A percentile compares a stretch with the other conserved stretches of the same genome.
Evolutionary conservation across 2,797 vertebrate genomes (phyloP).

Genomic region (Champsocephalus gunnari): DNA sequence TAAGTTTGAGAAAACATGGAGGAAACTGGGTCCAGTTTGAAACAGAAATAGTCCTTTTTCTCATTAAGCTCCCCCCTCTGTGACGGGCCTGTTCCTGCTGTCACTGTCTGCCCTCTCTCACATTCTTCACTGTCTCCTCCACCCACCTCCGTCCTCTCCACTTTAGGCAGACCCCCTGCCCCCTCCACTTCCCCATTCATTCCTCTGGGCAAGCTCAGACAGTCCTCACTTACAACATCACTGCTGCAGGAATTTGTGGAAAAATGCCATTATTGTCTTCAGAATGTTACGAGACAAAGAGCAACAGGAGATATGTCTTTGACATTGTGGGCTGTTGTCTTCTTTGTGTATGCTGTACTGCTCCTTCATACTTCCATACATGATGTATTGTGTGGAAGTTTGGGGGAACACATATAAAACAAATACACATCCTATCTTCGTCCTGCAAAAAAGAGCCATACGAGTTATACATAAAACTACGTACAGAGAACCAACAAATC

Average conservation of each 20-base stretch:
- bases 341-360: too few relatives aligned
- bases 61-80: neutral
- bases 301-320: slow-evolving; percentile 14
- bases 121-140: slow-evolving; percentile 33
- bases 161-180: neutral
- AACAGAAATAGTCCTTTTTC: neutral
- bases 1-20: too few relatives aligned
- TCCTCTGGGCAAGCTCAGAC: slow-evolving; percentile 59
- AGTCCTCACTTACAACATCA: slow-evolving; percentile 49
- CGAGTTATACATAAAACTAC: too few relatives aligned
- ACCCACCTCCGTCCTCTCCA: neutral
- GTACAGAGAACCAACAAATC: too few relatives aligned
- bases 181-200: slow-evolving; percentile 23
- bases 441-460: too few relatives aligned
- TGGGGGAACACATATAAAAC: too few relatives aligned
- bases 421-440: too few relatives aligned
- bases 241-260: slow-evolving; percentile 55
- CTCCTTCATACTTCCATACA: too few relatives aligned
- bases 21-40: too few relatives aligned
- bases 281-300: slow-evolving; percentile 35
- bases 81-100: slow-evolving; percentile 17
- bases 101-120: slow-evolving; percentile 1
- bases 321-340: slow-evolving; percentile 15
- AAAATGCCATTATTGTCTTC: slow-evolving; percentile 32
- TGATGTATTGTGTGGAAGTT: too few relatives aligned